phyloP scores from a whole-genome alignment of 2,888 invertebrate genomes.

The Drosophila nigricruria region DNA sequence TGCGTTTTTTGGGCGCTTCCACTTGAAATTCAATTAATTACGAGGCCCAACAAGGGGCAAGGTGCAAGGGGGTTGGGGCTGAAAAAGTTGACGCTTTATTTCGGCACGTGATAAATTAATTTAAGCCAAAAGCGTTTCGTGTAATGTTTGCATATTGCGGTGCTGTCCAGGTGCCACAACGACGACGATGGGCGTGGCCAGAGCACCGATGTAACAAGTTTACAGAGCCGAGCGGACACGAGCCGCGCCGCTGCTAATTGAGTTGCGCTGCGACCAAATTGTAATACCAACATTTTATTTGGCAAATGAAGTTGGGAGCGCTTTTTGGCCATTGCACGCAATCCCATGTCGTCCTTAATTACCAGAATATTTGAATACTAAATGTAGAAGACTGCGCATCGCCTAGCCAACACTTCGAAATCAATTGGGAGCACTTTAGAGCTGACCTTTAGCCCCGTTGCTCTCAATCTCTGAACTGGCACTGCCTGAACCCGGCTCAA shows the following conservation, averaged over 20 bases:
- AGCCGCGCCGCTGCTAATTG: constrained; percentile 49
- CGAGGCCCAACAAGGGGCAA: constrained; percentile 20
- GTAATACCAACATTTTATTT: constrained; percentile 54
- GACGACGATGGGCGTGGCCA: constrained; percentile 48
- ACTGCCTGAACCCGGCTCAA: constrained; percentile 50
- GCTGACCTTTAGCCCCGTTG: constrained; percentile 13
- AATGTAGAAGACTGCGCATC: background rate
- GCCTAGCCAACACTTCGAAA: constrained; percentile 38
- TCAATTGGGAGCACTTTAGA: constrained; percentile 38
- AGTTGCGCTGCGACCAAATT: constrained; percentile 50
- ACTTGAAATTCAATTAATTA: constrained; percentile 72
- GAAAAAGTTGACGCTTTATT: constrained; percentile 60
- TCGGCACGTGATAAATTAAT: constrained; percentile 76
- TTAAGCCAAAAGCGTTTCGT: constrained; percentile 59
- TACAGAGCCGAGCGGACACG: constrained; percentile 40
- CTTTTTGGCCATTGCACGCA: constrained; percentile 52
- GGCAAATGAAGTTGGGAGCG: constrained; percentile 40
- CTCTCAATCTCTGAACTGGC: background rate
- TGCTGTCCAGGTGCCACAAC: constrained; percentile 5
- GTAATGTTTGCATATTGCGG: constrained; percentile 58
- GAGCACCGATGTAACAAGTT: constrained; percentile 45
- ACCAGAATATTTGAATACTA: constrained; percentile 39
- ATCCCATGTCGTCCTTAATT: constrained; percentile 43
- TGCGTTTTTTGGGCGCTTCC: constrained; percentile 30
- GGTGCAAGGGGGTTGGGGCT: too few relatives aligned